Conservation (phyloP, 2,797 vertebrate genomes). For the Tympanoctomys barrerae region DNA sequence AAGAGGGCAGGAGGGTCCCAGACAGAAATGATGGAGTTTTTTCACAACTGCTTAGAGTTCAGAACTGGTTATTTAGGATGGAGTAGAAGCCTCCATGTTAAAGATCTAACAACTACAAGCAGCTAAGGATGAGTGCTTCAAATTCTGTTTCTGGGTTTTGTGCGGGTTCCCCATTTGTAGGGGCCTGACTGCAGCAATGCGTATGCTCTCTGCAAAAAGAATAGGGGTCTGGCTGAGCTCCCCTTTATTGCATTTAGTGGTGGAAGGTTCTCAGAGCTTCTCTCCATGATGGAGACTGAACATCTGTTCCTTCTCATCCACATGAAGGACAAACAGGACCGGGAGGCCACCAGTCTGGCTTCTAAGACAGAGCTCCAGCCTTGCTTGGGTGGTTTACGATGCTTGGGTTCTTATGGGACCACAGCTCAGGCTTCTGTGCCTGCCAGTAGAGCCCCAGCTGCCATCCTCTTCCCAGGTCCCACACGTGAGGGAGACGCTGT, state of each 20-base stretch:
- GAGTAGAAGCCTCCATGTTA: rapidly evolving
- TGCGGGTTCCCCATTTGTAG: rapidly evolving
- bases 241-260: rapidly evolving
- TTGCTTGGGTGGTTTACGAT: rapidly evolving
- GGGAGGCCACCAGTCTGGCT: not conserved
- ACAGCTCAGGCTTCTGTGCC: rapidly evolving
- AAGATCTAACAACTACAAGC: no score
- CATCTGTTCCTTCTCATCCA: not conserved
- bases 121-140: rapidly evolving
- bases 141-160: not conserved
- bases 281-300: not conserved
- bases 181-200: no score
- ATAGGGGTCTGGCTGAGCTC: no score
- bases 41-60: not conserved
- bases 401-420: rapidly evolving
- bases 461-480: not conserved
- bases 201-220: rapidly evolving
- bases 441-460: rapidly evolving
- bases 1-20: not conserved
- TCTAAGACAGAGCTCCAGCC: not conserved
- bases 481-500: rapidly evolving
- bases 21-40: not conserved
- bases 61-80: not conserved
- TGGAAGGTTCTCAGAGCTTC: not conserved
- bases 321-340: not conserved